Evolutionary conservation across 2,797 vertebrate genomes (phyloP).

Genomic region (Xerus rutilus): DNA sequence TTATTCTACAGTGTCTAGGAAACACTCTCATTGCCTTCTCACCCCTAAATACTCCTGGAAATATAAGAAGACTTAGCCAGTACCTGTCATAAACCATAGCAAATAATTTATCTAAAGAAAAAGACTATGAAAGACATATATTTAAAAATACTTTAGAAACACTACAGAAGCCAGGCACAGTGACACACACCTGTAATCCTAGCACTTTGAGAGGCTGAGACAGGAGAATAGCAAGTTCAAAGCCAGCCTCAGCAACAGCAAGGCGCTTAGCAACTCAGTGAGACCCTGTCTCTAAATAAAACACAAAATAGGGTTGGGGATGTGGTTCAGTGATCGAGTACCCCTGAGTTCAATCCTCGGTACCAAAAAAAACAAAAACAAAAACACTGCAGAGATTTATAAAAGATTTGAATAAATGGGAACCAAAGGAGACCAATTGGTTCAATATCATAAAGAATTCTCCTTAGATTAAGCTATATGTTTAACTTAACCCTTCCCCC

Average conservation of each 20-base stretch:
- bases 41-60: background rate
- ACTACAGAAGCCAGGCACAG: background rate
- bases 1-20: background rate
- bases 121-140: background rate
- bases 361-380: too few relatives aligned
- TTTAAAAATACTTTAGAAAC: background rate
- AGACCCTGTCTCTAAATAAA: too few relatives aligned
- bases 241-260: too few relatives aligned
- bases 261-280: too few relatives aligned
- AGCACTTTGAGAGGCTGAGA: too few relatives aligned
- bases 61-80: background rate
- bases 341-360: too few relatives aligned
- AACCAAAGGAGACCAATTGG: background rate
- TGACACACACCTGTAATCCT: too few relatives aligned
- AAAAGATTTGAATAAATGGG: slow-evolving; percentile 1
- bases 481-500: background rate
- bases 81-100: background rate
- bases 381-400: background rate
- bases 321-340: too few relatives aligned
- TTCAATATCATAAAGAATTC: background rate
- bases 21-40: background rate
- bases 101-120: background rate
- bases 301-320: too few relatives aligned
- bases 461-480: background rate
- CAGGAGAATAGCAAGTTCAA: too few relatives aligned